Evolutionary conservation across 2,888 invertebrate genomes (phyloP).

Genomic region (Anoplius nigerrimus): DNA sequence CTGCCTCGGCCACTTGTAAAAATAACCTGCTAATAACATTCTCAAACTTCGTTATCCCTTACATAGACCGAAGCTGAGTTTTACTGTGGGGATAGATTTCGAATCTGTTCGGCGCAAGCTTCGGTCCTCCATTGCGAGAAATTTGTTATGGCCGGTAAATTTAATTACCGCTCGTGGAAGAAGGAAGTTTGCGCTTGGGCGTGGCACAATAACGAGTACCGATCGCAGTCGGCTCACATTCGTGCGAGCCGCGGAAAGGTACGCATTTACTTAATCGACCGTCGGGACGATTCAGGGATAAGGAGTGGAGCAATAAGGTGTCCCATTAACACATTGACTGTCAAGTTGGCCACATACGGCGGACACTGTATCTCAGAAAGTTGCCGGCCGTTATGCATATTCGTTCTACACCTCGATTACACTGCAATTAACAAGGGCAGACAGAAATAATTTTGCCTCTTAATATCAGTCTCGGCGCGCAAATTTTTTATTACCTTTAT

Average conservation of each 20-base stretch:
- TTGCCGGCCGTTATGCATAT: too few species aligned
- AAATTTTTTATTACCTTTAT: too few species aligned
- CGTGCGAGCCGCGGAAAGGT: slow-evolving; percentile 48
- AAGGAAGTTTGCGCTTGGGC: slow-evolving; percentile 28
- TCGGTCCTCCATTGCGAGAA: neutral
- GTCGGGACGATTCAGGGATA: slow-evolving; percentile 55
- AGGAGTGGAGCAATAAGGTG: slow-evolving; percentile 65
- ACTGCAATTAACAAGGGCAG: too few species aligned
- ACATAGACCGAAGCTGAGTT: neutral
- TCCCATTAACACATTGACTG: slow-evolving; percentile 71
- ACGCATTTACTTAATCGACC: slow-evolving; percentile 67
- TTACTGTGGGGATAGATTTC: neutral
- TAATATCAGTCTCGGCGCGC: too few species aligned
- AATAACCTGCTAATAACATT: too few species aligned
- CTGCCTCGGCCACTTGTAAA: too few species aligned
- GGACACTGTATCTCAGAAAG: too few species aligned
- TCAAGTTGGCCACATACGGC: too few species aligned
- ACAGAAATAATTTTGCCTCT: too few species aligned
- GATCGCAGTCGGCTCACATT: slow-evolving; percentile 55
- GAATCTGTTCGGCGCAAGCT: neutral
- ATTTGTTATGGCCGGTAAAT: neutral
- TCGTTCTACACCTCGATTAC: too few species aligned
- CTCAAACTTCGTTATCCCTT: neutral
- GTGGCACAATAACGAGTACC: slow-evolving; percentile 55
- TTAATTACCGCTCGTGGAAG: neutral